Evolutionary conservation across 2,113 vertebrate genomes (phyloP), one percentile per base, ranked within the genome.

Genomic region (Varanus komodoensis): DNA sequence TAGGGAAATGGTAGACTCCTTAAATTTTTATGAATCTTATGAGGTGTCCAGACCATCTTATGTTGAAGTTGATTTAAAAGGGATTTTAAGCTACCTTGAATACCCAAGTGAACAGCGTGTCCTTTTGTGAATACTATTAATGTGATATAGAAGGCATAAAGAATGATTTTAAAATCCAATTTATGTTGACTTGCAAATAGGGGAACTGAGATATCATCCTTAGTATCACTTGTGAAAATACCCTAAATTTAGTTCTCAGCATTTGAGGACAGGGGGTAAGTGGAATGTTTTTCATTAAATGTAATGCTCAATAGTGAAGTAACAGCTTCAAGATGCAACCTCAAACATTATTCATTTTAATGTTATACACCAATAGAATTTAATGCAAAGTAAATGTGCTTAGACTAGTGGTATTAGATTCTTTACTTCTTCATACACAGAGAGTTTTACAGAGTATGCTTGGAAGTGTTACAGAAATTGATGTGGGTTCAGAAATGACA

Each of bases 381-480:
- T 50, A 29, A 9, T 27, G 50, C 23, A 57, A 61, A 82, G 32
- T 52, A 85, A 85, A 73, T 71, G 19, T 87, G 52, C 79, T 64
- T n/a, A 85, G 32, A 19, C 32, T 29, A 71, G 6, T 21, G 29
- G 17, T 54, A 15, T 29, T 29, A 86, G 6, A 86, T 86, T 54
- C 6, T n/a, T 14, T 15, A 73, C 17, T 82, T 71, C 38, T 91
- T 93, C 89, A 87, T 57, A 90, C 15, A 21, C 38, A 87, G 68
- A 82, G 8, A 12, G 74, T 91, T 84, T 82, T 12, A 69, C 8
- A 80, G n/a, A 68, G 38, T 77, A 17, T 11, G 57, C 1, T 61
- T 19, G 12, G 9, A 90, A 87, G 38, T 68, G 89, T 25, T 2
- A 90, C 88, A 86, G 32, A 85, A 6, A 87, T 69, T 80, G 11